Conservation (phyloP, 2,888 invertebrate genomes). For the Alloscopus bannaensis region DNA sequence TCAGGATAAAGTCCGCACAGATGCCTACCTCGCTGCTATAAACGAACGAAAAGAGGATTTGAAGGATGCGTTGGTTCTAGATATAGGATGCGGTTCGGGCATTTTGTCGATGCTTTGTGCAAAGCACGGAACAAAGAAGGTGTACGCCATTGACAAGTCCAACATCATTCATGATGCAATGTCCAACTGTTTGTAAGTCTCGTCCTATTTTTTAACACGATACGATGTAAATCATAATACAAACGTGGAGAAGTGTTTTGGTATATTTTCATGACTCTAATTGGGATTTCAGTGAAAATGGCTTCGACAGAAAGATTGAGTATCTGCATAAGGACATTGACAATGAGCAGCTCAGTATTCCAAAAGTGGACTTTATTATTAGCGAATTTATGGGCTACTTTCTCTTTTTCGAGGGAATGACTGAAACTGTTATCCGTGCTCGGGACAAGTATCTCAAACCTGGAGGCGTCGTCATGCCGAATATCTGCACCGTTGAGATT, state of each 20-base stretch:
- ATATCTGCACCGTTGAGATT: conserved; percentile 87
- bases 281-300: conserved; percentile 84
- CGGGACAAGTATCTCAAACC: conserved; percentile 87
- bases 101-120: conserved; percentile 99
- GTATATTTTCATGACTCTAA: no score
- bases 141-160: conserved; percentile 96
- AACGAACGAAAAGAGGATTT: conserved; percentile 83
- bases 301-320: conserved; percentile 83
- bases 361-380: conserved; percentile 88
- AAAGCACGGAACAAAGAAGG: conserved; percentile 91
- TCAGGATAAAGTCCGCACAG: conserved; percentile 88
- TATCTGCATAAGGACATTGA: conserved; percentile 91
- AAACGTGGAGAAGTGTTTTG: no score
- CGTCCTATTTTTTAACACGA: no score
- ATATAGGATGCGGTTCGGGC: conserved; percentile 98
- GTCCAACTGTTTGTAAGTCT: no score
- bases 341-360: conserved; percentile 80
- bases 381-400: conserved; percentile 99
- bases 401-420: conserved; percentile 96
- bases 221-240: no score
- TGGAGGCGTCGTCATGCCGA: conserved; percentile 88
- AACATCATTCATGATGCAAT: conserved; percentile 96
- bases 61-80: conserved; percentile 88
- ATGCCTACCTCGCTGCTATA: conserved; percentile 78
- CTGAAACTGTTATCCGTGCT: conserved; percentile 94